Base-by-base conservation (phyloP, 2,888 invertebrate species). In the Eupithecia subfuscata region DNA sequence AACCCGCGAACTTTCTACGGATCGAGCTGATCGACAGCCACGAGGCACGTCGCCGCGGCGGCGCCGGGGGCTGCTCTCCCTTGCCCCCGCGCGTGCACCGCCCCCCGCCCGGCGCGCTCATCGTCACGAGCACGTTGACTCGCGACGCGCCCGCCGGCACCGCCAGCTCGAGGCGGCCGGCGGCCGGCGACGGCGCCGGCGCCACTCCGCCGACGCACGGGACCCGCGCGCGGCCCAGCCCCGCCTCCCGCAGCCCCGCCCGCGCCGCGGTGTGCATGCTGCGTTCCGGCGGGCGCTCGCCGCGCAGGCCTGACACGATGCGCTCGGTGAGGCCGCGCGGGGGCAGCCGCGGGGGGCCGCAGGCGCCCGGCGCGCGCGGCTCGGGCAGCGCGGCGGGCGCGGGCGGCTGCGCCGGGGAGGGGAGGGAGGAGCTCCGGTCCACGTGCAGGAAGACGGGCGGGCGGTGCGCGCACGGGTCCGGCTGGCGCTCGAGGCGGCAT, bases 401-500 rank as follows among this genome's bases (percentile, higher is more conserved):
- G 2, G 48, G 48, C 18, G 48, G 18, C 22, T 48, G 70, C 18
- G 11, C 63, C 3, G 2, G 25, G 52, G 25, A 68, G 63, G 16
- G 64, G 25, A 4, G 30, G 6, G 16, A 25, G 30, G 56, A 30
- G 70, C 73, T 78, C 40, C 91, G 88, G 45, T 90, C 87, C 34
- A 90, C 82, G 69, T 88, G 84, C 9, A 89, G 45, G 45, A 90
- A 78, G 3, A 87, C 76, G 22, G 87, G 87, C 3, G 89, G 89
- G 0, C 82, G 84, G 74, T 90, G 88, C n/a, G 85, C 86, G 82
- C 91, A 91, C 18, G 89, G 88, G 78, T 90, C 88, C 16, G 85
- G 3, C 56, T 48, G 68, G 30, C 71, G 78, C 34, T 63, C 70
- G 16, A 18, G 34, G 22, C 82, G 80, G 82, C 90, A 91, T 16